Percentiles rank a stretch among this genome's conserved stretches.
phyloP scores from a whole-genome alignment of 1,140 invertebrate species.

The Eumeta japonica region DNA sequence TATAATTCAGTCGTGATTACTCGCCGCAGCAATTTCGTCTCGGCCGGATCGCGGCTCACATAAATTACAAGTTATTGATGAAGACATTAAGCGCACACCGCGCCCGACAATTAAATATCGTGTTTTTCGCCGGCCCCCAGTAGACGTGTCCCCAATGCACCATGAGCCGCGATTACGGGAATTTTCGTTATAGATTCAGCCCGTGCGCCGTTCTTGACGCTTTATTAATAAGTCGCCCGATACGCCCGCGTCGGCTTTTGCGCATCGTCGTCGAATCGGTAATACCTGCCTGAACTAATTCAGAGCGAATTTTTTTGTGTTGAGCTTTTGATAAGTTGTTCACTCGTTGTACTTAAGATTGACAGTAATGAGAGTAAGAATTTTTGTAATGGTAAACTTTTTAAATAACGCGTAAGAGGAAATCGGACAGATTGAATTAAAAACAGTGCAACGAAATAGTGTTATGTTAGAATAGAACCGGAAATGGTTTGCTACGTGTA shows the following conservation, averaged over 20 bases:
- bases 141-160: conserved; percentile 21
- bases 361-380: conserved; percentile 44
- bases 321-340: too few species aligned
- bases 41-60: conserved; percentile 51
- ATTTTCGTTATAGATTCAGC: conserved; percentile 18
- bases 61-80: conserved; percentile 58
- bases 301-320: too few species aligned
- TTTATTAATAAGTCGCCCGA: conserved; percentile 45
- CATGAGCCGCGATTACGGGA: conserved; percentile 15
- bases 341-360: conserved; percentile 42
- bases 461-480: too few species aligned
- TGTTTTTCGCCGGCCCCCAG: conserved; percentile 13
- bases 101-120: conserved; percentile 30
- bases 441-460: too few species aligned
- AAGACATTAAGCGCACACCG: conserved; percentile 47
- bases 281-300: too few species aligned
- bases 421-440: too few species aligned
- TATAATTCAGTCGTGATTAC: conserved; percentile 57
- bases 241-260: conserved; percentile 40
- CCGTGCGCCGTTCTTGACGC: conserved; percentile 25
- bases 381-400: too few species aligned
- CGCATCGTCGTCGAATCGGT: conserved; percentile 45
- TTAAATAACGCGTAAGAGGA: too few species aligned
- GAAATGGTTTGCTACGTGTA: too few species aligned
- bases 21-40: conserved; percentile 55